These are phyloP conservation scores for Noctuana brunneofusca DNA, from an alignment of 2,888 invertebrate genomes.

Conservation along the genomic window DNA sequence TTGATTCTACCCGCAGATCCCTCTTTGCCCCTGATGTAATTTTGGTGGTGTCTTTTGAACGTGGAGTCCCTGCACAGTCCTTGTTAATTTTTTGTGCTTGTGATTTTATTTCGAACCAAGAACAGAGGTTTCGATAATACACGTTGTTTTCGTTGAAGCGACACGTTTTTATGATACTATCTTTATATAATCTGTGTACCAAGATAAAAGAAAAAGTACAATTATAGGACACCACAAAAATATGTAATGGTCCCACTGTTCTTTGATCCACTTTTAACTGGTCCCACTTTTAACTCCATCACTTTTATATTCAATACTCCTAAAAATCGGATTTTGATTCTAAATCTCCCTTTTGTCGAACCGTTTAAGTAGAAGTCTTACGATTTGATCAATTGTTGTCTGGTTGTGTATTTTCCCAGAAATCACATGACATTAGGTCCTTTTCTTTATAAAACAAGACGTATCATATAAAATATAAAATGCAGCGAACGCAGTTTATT, in stretches of 20 bases:
- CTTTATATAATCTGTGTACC: no score
- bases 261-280: no score
- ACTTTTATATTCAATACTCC: not conserved
- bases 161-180: not conserved
- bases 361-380: constrained; percentile 1
- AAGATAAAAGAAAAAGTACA: no score
- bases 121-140: not conserved
- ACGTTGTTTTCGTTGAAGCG: not conserved
- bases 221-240: no score
- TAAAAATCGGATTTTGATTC: not conserved
- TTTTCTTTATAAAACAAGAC: constrained; percentile 36
- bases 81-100: constrained; percentile 7
- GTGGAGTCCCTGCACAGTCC: not conserved
- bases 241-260: no score
- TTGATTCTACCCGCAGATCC: constrained; percentile 58
- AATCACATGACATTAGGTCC: constrained; percentile 28
- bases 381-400: constrained; percentile 3
- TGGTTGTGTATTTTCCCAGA: constrained; percentile 19
- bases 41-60: constrained; percentile 46
- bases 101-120: constrained; percentile 1
- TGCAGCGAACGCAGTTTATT: constrained; percentile 62
- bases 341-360: not conserved
- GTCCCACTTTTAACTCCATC: not conserved
- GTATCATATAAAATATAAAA: constrained; percentile 62
- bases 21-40: constrained; percentile 67